These are phyloP conservation scores for Plectrocnemia conspersa DNA, from an alignment of 1,140 invertebrate species.

Conservation along the genomic window DNA sequence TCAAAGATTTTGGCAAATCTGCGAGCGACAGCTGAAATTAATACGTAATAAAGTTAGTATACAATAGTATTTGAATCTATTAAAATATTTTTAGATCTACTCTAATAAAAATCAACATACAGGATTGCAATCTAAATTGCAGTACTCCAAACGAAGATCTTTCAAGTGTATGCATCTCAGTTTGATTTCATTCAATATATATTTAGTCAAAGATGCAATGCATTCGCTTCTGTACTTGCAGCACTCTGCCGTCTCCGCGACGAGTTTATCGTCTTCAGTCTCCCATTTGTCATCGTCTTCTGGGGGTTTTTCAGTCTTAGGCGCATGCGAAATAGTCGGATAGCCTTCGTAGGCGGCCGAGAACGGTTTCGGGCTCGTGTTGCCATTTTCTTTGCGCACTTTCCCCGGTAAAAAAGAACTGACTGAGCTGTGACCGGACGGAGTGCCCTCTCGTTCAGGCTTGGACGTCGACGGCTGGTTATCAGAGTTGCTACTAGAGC, in stretches of 20 bases:
- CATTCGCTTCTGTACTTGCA: not conserved
- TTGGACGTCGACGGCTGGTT: no score
- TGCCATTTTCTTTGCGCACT: conserved; percentile 20
- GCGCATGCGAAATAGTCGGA: not conserved
- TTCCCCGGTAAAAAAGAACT: conserved; percentile 3
- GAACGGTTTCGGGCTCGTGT: conserved; percentile 31
- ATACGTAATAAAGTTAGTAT: no score
- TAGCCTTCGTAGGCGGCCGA: conserved; percentile 10
- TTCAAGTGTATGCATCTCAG: conserved; percentile 36
- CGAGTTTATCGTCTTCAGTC: not conserved
- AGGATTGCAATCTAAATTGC: conserved; percentile 41
- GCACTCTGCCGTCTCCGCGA: conserved; percentile 3
- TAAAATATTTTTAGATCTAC: no score
- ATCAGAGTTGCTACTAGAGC: no score
- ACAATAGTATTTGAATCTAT: not conserved
- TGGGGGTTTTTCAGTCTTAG: not conserved
- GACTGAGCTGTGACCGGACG: not conserved
- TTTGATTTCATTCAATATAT: conserved; percentile 21
- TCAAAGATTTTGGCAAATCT: conserved; percentile 55
- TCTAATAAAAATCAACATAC: conserved; percentile 32
- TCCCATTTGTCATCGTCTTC: not conserved
- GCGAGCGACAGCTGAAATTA: conserved; percentile 47
- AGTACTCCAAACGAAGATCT: conserved; percentile 40
- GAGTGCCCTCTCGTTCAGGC: not conserved
- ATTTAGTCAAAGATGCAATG: conserved; percentile 18